Evolutionary conservation across 2,888 invertebrate species (phyloP).

Genomic region (Pammene aurita): DNA sequence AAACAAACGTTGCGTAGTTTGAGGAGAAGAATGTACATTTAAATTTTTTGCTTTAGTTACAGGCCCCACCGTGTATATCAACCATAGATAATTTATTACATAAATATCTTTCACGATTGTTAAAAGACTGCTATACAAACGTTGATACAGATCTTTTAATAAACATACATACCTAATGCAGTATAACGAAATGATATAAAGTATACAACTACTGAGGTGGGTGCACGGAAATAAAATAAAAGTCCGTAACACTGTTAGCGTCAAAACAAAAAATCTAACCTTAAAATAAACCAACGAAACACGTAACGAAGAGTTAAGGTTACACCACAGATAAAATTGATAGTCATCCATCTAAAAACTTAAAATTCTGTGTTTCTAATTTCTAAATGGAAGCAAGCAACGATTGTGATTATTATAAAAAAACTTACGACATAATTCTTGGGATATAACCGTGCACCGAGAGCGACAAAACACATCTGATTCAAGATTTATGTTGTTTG

Average conservation of each 20-base stretch:
- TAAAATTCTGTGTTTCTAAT: neutral
- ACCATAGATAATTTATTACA: too few relatives aligned
- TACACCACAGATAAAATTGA: neutral
- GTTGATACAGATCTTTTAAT: too few relatives aligned
- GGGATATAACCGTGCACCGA: constrained; percentile 20
- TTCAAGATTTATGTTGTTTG: constrained; percentile 24
- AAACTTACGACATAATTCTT: constrained; percentile 36
- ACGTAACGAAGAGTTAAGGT: neutral
- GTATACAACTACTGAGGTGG: neutral
- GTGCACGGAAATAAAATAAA: too few relatives aligned
- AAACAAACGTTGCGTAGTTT: too few relatives aligned
- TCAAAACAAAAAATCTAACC: constrained; percentile 13
- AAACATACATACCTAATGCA: too few relatives aligned
- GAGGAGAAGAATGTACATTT: too few relatives aligned
- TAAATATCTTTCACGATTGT: too few relatives aligned
- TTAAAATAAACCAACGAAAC: constrained; percentile 15
- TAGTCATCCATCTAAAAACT: neutral
- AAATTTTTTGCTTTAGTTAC: too few relatives aligned
- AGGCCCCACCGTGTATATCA: too few relatives aligned
- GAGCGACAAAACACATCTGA: constrained; percentile 29
- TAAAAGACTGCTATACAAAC: too few relatives aligned
- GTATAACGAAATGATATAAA: too few relatives aligned
- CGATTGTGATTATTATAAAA: neutral
- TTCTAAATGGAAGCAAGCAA: neutral
- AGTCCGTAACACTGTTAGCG: neutral